Percentiles rank a stretch among this genome's conserved stretches.
Conservation (phyloP, 1,140 invertebrate species). For the Sitophilus oryzae region DNA sequence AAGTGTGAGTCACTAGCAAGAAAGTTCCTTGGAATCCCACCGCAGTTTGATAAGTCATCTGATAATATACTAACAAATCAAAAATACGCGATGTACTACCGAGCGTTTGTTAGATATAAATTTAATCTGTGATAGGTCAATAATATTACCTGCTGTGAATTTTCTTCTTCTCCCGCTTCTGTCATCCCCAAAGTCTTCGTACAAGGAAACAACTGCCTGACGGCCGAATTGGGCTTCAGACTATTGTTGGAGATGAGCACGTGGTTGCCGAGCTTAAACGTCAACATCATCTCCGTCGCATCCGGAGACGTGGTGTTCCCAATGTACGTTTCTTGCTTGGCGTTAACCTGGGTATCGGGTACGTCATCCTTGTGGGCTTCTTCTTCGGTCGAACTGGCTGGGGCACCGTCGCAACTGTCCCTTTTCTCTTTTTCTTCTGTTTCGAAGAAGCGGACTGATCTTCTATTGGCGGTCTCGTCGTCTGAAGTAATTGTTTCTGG, state of each 20-base stretch:
- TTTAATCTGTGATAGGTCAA: too few species aligned
- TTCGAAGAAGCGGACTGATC: slow-evolving; percentile 51
- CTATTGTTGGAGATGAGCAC: slow-evolving; percentile 54
- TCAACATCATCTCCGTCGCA: slow-evolving; percentile 49
- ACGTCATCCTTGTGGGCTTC: slow-evolving; percentile 4
- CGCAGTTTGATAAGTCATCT: too few species aligned
- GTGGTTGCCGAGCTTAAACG: slow-evolving; percentile 55
- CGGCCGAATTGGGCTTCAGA: slow-evolving; percentile 64
- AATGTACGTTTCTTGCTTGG: slow-evolving; percentile 7
- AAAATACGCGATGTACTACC: too few species aligned
- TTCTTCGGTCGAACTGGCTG: slow-evolving; percentile 29
- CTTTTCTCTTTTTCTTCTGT: slow-evolving; percentile 28
- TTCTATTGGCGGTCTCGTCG: slow-evolving; percentile 46
- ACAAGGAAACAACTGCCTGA: slow-evolving; percentile 63
- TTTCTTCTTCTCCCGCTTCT: slow-evolving; percentile 16
- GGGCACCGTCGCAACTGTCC: slow-evolving; percentile 35
- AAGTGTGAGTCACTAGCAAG: too few species aligned
- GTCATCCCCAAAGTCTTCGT: slow-evolving; percentile 32
- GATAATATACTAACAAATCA: too few species aligned
- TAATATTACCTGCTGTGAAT: slow-evolving; percentile 15
- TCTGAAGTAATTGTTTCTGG: slow-evolving; percentile 42
- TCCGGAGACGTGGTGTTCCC: slow-evolving; percentile 36
- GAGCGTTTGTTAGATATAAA: too few species aligned
- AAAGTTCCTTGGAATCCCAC: too few species aligned
- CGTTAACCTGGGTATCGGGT: background rate